Evolutionary conservation across 2,113 vertebrate species (phyloP).

Genomic region (Corythornis madagascariensis): DNA sequence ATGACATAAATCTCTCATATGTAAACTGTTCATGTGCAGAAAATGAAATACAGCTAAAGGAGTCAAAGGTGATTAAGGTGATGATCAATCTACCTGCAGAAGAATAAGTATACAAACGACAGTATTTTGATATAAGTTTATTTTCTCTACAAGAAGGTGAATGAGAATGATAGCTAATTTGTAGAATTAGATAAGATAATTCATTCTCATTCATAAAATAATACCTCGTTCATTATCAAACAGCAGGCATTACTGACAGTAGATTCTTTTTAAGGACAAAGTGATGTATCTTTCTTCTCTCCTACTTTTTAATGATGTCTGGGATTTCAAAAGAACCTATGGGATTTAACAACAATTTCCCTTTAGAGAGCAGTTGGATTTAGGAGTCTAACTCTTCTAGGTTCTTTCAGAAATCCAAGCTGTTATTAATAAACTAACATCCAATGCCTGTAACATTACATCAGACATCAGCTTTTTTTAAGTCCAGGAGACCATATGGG

Average conservation of each 20-base stretch:
- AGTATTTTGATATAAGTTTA: neutral
- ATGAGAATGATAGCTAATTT: neutral
- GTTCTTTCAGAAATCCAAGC: slow-evolving; percentile 42
- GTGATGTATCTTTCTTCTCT: neutral
- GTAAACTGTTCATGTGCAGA: neutral
- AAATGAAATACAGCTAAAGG: neutral
- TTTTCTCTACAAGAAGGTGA: neutral
- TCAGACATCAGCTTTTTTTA: slow-evolving; percentile 48
- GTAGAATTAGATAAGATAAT: neutral
- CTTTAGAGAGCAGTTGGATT: slow-evolving; percentile 24
- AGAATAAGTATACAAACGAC: neutral
- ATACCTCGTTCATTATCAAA: neutral
- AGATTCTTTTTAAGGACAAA: slow-evolving; percentile 1
- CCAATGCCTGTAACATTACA: slow-evolving; percentile 40
- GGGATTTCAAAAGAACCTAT: slow-evolving; percentile 32
- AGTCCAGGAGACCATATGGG: slow-evolving; percentile 36
- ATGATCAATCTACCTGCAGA: neutral
- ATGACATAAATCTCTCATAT: neutral
- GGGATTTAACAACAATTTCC: slow-evolving; percentile 43
- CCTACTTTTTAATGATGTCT: slow-evolving; percentile 14
- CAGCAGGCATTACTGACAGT: neutral
- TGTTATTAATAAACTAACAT: slow-evolving; percentile 61
- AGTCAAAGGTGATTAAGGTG: neutral
- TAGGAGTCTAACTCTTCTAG: slow-evolving; percentile 9
- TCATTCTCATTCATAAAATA: neutral